phyloP scores from a whole-genome alignment of 2,888 invertebrate species.

The Taenaris catops region DNA sequence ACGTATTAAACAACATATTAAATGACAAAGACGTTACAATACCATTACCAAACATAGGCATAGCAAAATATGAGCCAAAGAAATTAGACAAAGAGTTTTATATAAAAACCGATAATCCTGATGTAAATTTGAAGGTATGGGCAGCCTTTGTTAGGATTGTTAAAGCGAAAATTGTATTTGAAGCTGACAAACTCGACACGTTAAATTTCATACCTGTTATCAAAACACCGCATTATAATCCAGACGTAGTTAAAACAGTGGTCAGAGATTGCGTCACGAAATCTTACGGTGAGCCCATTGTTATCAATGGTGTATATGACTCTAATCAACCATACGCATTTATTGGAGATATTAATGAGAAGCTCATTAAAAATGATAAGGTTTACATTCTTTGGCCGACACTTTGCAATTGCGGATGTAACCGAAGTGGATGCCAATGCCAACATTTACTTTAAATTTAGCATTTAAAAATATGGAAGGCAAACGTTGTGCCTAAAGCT shows the following conservation, averaged over 20 bases:
- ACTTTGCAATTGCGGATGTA: constrained; percentile 17
- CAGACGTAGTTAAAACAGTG: constrained; percentile 3
- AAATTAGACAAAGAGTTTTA: constrained; percentile 1
- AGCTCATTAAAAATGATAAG: constrained; percentile 8
- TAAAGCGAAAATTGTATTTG: constrained; percentile 17
- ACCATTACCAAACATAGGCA: constrained; percentile 8
- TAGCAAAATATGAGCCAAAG: constrained; percentile 11
- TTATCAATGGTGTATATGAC: constrained; percentile 11
- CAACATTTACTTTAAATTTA: too few relatives aligned
- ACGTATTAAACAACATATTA: background rate
- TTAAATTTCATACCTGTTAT: constrained; percentile 20
- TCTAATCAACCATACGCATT: constrained; percentile 9
- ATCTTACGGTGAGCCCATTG: constrained; percentile 18
- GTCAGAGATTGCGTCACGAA: constrained; percentile 12
- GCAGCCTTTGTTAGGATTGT: constrained; percentile 13
- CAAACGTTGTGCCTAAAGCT: too few relatives aligned
- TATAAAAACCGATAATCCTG: constrained; percentile 18
- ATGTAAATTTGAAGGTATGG: constrained; percentile 21
- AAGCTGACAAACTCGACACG: constrained; percentile 5
- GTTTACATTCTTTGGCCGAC: constrained; percentile 23
- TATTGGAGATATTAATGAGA: constrained; percentile 10
- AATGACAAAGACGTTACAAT: constrained; percentile 1
- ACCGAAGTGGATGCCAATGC: constrained; percentile 11
- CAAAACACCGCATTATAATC: constrained; percentile 2
- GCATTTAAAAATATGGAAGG: too few relatives aligned